phyloP scores from a whole-genome alignment of 2,888 invertebrate species.

The Tipula unca region DNA sequence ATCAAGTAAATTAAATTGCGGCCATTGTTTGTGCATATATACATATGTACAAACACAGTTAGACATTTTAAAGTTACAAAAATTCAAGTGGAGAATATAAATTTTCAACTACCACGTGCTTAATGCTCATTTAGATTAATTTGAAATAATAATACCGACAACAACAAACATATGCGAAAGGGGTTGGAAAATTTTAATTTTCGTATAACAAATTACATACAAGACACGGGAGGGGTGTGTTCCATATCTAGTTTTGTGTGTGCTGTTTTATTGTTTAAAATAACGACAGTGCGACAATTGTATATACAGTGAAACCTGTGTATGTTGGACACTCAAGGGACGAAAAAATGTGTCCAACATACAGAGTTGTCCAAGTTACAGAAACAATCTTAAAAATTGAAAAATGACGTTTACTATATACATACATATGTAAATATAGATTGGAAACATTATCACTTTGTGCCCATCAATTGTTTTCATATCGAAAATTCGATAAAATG shows the following conservation, averaged over 20 bases:
- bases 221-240: neutral
- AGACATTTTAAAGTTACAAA: neutral
- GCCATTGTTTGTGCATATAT: neutral
- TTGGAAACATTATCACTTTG: no score
- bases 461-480: no score
- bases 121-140: slow-evolving; percentile 14
- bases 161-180: neutral
- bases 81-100: neutral
- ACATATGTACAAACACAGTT: neutral
- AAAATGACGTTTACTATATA: no score
- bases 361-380: no score
- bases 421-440: no score
- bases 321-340: no score
- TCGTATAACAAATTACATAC: neutral
- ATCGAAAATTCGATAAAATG: no score
- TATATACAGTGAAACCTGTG: no score
- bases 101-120: slow-evolving; percentile 14
- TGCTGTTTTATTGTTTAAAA: neutral
- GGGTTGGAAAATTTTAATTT: neutral
- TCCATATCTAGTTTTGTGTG: neutral
- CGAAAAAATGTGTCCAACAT: no score
- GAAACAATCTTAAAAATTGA: no score
- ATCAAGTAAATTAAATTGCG: neutral
- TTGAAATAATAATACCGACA: neutral
- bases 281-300: neutral